Percentiles rank a stretch among this genome's conserved stretches.
These are phyloP conservation scores for Mus spretus DNA, from an alignment of 2,797 vertebrate genomes.

Conservation along the genomic window DNA sequence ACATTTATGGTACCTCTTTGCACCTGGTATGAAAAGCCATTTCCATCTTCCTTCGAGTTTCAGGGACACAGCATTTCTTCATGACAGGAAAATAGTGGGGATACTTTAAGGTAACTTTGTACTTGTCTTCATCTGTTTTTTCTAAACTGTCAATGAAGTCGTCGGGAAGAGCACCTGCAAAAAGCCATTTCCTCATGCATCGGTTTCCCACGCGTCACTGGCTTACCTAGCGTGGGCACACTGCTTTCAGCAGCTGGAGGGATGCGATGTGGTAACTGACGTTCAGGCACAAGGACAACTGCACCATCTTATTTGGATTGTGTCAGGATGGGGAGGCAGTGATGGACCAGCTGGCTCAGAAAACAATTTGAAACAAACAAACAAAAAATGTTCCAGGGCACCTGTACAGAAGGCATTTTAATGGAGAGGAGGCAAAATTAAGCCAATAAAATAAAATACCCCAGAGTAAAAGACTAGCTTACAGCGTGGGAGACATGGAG, in stretches of 20 bases:
- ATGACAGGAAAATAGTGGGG: conserved; percentile 97
- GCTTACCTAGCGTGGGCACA: conserved; percentile 21
- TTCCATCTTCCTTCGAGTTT: conserved; percentile 96
- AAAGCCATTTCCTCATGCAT: conserved; percentile 71
- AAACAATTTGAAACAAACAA: conserved; percentile 43
- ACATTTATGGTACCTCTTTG: conserved; percentile 92
- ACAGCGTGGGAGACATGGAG: background rate
- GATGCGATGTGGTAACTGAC: conserved; percentile 20
- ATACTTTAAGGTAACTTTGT: conserved; percentile 95
- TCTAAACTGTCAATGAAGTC: conserved; percentile 94
- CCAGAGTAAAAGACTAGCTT: conserved; percentile 35
- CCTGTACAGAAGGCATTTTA: conserved; percentile 30
- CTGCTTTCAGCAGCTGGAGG: conserved; percentile 46
- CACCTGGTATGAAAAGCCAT: conserved; percentile 96
- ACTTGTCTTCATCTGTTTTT: conserved; percentile 89
- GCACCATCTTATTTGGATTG: conserved; percentile 35
- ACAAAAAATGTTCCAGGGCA: background rate
- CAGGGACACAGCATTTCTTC: conserved; percentile 95
- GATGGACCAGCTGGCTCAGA: conserved; percentile 13
- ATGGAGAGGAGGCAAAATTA: conserved; percentile 31
- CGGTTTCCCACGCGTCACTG: conserved; percentile 39
- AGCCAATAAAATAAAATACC: background rate
- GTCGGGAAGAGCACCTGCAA: conserved; percentile 93
- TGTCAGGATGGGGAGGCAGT: background rate
- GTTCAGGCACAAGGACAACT: conserved; percentile 66